Evolutionary conservation across 2,797 vertebrate genomes (phyloP).

Genomic region (Psittacula derbiana): DNA sequence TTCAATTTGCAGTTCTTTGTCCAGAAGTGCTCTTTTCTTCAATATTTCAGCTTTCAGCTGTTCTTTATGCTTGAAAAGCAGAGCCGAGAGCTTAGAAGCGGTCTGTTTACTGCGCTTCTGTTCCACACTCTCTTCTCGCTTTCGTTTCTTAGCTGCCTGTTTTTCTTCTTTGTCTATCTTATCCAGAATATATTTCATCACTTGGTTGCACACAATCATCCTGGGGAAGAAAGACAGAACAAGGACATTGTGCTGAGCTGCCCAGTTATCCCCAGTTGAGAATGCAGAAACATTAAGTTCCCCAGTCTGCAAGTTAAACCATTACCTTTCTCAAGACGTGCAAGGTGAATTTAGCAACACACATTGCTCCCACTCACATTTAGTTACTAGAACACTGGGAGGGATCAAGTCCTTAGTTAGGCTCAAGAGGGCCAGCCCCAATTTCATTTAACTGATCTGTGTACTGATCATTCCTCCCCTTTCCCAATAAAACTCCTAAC

Average conservation of each 20-base stretch:
- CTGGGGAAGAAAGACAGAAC: slow-evolving; percentile 76
- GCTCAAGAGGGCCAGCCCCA: not conserved
- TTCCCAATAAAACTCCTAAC: not conserved
- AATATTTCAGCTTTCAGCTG: slow-evolving; percentile 94
- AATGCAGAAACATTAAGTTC: not conserved
- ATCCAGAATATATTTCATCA: slow-evolving; percentile 98
- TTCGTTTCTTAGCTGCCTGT: slow-evolving; percentile 89
- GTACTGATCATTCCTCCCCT: not conserved
- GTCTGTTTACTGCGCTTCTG: slow-evolving; percentile 92
- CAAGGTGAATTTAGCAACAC: not conserved
- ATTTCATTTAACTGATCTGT: not conserved
- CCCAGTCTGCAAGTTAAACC: not conserved
- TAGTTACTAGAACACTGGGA: not conserved
- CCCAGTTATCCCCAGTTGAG: not conserved
- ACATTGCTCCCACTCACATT: not conserved
- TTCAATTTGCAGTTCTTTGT: slow-evolving; percentile 93
- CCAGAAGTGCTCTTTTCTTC: slow-evolving; percentile 92
- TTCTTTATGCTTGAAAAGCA: slow-evolving; percentile 96
- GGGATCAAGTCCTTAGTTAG: not conserved
- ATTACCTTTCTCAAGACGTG: not conserved
- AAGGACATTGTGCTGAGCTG: not conserved
- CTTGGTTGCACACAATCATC: slow-evolving; percentile 98
- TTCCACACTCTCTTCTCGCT: slow-evolving; percentile 93
- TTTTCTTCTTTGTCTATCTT: slow-evolving; percentile 97
- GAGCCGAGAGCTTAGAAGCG: slow-evolving; percentile 89